Base-by-base conservation (phyloP, 1,140 invertebrate genomes). In the Calephelis virginiensis region DNA sequence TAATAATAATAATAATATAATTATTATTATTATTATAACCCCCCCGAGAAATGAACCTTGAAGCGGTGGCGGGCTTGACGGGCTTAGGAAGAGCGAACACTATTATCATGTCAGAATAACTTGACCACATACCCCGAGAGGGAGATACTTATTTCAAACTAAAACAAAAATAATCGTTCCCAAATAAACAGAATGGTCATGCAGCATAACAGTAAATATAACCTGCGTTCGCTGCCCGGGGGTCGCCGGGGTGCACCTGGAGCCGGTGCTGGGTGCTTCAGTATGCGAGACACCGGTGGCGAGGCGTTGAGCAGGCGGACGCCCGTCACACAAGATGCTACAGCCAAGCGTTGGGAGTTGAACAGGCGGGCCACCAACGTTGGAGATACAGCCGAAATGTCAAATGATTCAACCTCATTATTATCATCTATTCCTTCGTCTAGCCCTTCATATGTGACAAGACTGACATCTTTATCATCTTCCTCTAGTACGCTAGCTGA, bases 281-380 rank as follows among this genome's bases (percentile, higher is more conserved):
- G 28, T 28, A 28, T 28, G 28, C 28, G 64, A 17, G 17, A 48
- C 64, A 61, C 40, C 47, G 69, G 66, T 45, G 69, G 40, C 53
- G 65, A 10, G 65, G 66, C 8, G 48, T 12, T 64, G 69, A 64
- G 53, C 62, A 71, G 66, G 66, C 62, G 65, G 69, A 28, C 28
- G 28, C 28, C 28, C 28, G 3, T 28, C 28, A 28, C 28, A 28
- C 28, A 28, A 28, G 28, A 56, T 40, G 43, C 59, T 46, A 65
- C 63, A 53, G 49, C 64, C 43, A 17, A 53, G 14, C 49, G 49
- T 53, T 17, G 14, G 49, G 49, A 8, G 49, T 53, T 53, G 49
- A 53, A 53, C 49, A 53, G 49, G 46, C 43, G 63, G 46, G 10
- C 47, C 17, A 9, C 7, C 43, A 48, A 40, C 46, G 63, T 64